Evolutionary conservation across 1,140 invertebrate species (phyloP).

Genomic region (Ptiloglossa arizonensis): DNA sequence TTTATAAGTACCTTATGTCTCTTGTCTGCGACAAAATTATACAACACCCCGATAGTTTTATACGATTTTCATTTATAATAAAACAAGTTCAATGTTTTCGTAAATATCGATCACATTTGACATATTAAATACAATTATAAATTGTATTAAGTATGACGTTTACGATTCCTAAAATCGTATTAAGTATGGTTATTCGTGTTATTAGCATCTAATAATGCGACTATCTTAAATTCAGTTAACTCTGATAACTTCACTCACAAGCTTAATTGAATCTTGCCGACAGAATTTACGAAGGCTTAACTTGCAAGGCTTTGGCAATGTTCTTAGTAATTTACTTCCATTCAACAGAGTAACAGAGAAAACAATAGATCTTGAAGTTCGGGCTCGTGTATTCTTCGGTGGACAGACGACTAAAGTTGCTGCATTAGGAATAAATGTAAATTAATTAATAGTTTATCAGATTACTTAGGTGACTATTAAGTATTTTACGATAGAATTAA

Average conservation of each 20-base stretch:
- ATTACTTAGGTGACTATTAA: background rate
- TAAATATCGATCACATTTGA: too few relatives aligned
- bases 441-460: background rate
- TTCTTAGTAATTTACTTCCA: background rate
- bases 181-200: too few relatives aligned
- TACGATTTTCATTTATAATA: too few relatives aligned
- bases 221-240: background rate
- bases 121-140: too few relatives aligned
- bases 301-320: background rate
- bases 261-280: constrained; percentile 6
- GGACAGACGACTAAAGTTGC: background rate
- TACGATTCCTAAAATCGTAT: too few relatives aligned
- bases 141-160: too few relatives aligned
- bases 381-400: background rate
- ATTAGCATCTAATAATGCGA: background rate
- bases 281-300: background rate
- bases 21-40: too few relatives aligned
- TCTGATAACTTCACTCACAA: background rate
- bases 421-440: background rate
- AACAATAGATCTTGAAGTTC: constrained; percentile 10
- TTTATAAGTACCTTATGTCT: too few relatives aligned
- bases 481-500: background rate
- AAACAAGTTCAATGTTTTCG: too few relatives aligned
- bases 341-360: background rate
- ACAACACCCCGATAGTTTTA: too few relatives aligned